Percentiles rank a stretch among this genome's conserved stretches.
These are phyloP conservation scores for Diachasmimorpha longicaudata DNA, from an alignment of 1,140 invertebrate genomes.

Conservation along the genomic window DNA sequence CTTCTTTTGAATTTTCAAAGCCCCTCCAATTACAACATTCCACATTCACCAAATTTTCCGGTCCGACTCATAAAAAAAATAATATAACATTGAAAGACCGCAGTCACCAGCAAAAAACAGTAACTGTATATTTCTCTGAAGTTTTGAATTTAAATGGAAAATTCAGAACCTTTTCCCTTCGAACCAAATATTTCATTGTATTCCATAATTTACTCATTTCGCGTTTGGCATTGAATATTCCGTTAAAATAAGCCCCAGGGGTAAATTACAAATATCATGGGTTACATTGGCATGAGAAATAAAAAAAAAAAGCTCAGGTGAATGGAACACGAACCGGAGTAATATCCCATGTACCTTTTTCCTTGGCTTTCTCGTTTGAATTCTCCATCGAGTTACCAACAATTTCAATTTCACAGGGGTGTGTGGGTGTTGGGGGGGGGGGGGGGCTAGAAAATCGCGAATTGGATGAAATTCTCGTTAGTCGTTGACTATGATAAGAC, in stretches of 20 bases:
- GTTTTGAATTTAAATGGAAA: no score
- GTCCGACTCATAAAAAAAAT: no score
- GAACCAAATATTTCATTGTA: no score
- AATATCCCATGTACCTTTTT: neutral
- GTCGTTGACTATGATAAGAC: slow-evolving; percentile 6
- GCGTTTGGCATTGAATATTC: neutral
- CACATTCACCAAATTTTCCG: no score
- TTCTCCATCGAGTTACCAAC: neutral
- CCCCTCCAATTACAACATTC: no score
- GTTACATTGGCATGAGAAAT: neutral
- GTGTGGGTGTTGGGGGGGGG: neutral
- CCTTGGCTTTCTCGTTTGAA: neutral
- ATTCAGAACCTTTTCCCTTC: no score
- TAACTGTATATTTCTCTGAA: no score
- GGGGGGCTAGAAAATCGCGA: neutral
- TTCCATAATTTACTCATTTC: neutral
- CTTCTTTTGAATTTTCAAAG: no score
- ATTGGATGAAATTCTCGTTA: slow-evolving; percentile 17
- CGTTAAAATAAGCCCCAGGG: neutral
- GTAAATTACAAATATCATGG: neutral
- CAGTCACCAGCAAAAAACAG: no score
- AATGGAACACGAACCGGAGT: neutral
- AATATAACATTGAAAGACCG: no score
- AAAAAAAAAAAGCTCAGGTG: neutral
- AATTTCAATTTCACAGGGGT: slow-evolving; percentile 12